Evolutionary conservation across 2,797 vertebrate genomes (phyloP).

Genomic region (Oryzias dopingdopingensis): DNA sequence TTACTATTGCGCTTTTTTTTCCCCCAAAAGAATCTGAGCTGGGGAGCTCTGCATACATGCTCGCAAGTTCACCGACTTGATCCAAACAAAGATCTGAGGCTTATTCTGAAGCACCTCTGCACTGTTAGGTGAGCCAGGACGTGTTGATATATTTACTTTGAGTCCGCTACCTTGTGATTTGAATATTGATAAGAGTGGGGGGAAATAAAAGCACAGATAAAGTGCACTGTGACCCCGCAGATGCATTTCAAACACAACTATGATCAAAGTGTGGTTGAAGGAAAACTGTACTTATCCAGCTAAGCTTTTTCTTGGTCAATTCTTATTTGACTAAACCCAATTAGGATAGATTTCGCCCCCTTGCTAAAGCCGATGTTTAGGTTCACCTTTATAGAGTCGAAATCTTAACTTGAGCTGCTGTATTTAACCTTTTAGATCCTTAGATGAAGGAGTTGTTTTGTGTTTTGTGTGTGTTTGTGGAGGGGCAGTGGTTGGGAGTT

Average conservation of each 20-base stretch:
- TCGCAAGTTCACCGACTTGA: constrained; percentile 41
- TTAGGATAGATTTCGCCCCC: constrained; percentile 65
- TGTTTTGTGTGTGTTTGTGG: constrained; percentile 47
- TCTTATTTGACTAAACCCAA: constrained; percentile 74
- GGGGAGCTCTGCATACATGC: constrained; percentile 40
- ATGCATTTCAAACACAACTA: constrained; percentile 20
- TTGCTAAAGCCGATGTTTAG: constrained; percentile 59
- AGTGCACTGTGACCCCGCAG: constrained; percentile 21
- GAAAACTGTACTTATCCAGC: constrained; percentile 64
- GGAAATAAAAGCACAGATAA: constrained; percentile 25
- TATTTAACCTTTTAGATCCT: constrained; percentile 73
- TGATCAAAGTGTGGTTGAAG: constrained; percentile 25
- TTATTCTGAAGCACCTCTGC: constrained; percentile 39
- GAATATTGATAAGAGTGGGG: constrained; percentile 20
- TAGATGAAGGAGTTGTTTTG: constrained; percentile 33
- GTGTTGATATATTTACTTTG: constrained; percentile 24
- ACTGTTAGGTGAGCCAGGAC: constrained; percentile 39
- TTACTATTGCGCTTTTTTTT: constrained; percentile 21
- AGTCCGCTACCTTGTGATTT: constrained; percentile 33
- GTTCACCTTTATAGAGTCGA: constrained; percentile 64
- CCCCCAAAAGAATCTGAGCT: constrained; percentile 38
- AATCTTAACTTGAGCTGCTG: constrained; percentile 56
- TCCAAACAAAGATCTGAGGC: constrained; percentile 47
- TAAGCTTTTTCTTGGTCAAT: constrained; percentile 68
- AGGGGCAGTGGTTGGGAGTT: constrained; percentile 41